Conservation (phyloP, 2,113 vertebrate genomes). For the Tyrannus savana region DNA sequence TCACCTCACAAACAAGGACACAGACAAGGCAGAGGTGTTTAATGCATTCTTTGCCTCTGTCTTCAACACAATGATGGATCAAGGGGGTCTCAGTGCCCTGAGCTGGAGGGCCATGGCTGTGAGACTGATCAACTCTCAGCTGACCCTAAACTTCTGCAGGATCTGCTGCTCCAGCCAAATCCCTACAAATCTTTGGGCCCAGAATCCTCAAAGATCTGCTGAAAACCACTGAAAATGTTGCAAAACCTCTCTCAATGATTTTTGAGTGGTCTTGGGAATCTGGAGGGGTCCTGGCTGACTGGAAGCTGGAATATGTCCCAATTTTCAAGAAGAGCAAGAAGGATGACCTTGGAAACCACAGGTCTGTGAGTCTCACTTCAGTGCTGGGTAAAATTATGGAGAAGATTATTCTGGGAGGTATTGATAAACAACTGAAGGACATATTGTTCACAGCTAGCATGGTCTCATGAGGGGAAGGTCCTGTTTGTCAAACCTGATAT, state of each 20-base stretch:
- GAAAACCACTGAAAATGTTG: too few relatives aligned
- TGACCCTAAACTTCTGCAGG: not conserved
- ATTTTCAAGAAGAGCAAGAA: not conserved
- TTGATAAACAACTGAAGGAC: not conserved
- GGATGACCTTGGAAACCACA: not conserved
- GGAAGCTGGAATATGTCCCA: not conserved
- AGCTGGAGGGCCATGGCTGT: not conserved
- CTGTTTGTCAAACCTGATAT: not conserved
- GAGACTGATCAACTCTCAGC: not conserved
- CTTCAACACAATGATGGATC: not conserved
- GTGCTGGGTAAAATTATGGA: not conserved
- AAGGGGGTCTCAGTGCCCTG: not conserved
- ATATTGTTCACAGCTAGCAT: not conserved
- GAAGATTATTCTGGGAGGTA: not conserved
- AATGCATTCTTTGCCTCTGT: not conserved
- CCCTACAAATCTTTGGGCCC: accelerated
- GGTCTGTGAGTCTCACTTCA: not conserved
- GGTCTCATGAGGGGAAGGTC: not conserved
- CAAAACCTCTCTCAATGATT: not conserved
- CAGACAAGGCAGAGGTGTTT: not conserved
- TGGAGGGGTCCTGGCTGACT: not conserved
- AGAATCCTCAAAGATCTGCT: not conserved
- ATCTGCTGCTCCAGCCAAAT: not conserved
- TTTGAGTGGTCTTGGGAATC: not conserved
- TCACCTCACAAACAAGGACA: not conserved